These are phyloP conservation scores for Sebastes dallii DNA, from an alignment of 2,797 vertebrate genomes.

Conservation along the genomic window DNA sequence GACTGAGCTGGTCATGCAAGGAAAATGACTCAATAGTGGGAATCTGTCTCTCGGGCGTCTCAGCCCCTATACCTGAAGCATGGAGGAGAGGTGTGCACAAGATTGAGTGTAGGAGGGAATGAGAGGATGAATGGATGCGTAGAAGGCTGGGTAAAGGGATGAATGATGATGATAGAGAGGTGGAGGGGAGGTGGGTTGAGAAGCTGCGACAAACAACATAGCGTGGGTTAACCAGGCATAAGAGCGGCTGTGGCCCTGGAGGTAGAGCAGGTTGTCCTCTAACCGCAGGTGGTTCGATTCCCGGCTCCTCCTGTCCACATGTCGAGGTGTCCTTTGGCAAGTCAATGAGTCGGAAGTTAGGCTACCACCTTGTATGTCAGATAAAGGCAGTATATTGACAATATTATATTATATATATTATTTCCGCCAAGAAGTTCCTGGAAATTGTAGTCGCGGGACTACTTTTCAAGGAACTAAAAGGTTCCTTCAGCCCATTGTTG, in stretches of 20 bases:
- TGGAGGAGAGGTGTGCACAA: not conserved
- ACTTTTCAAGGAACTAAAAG: no score
- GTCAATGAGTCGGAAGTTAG: not conserved
- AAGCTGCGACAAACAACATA: not conserved
- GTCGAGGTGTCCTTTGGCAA: not conserved
- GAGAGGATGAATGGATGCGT: not conserved
- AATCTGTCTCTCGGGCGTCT: not conserved
- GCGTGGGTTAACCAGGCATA: not conserved
- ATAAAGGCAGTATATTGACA: no score
- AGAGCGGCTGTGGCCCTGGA: not conserved
- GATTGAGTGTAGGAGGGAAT: not conserved
- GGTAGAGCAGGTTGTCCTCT: not conserved
- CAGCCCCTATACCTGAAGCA: not conserved
- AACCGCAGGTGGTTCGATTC: not conserved
- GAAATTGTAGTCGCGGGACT: no score
- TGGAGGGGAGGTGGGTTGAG: not conserved
- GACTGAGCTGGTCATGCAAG: not conserved
- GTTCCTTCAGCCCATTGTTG: no score
- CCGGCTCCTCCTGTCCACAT: not conserved
- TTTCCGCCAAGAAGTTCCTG: no score
- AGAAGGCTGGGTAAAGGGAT: not conserved
- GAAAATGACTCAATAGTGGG: not conserved
- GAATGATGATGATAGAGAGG: slow-evolving; percentile 1
- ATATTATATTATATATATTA: no score
- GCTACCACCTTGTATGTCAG: not conserved